Evolutionary conservation across 2,888 invertebrate genomes (phyloP), one percentile per base, ranked within the genome.

Genomic region (Tinea pellionella): DNA sequence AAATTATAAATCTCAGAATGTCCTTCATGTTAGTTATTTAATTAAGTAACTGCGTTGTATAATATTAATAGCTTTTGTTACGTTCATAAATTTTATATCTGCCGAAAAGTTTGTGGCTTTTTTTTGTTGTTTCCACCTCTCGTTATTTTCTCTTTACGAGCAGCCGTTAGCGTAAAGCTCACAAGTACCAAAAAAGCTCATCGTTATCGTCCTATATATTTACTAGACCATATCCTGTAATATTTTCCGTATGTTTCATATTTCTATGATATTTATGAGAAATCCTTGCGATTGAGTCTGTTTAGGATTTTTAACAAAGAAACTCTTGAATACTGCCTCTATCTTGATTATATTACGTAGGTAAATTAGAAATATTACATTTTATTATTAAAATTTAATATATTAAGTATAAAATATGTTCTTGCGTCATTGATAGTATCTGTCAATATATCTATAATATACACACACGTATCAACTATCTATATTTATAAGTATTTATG

Each of bases 61-160:
- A 9, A 37, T 37, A 37, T 37, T 37, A 6, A 37, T 37, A 37
- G 37, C 3, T 37, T 37, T 37, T 37, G 9, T 37, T 37, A 47
- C 13, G 47, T 47, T 16, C 47, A 47, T 47, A 16, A 47, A 47
- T 47, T 47, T 47, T 16, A 2, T 47, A 47, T 13, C 9, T 47
- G 47, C 2, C 15, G 47, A 16, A 12, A 41, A 41, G 2, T 15
- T 16, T 13, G 15, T 16, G 47, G 13, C 1, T 47, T 47, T 41
- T 41, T 47, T 47, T 47, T 47, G 16, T 47, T 47, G 13, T 47
- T 47, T 47, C 16, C 47, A 47, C 15, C 15, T 47, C 47, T 47
- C 47, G 47, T 47, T 47, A 47, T 47, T 47, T 47, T 47, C 47
- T 9, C 47, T 47, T 47, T 47, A 47, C 47, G 47, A 47, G 47